Percentiles rank a stretch among this genome's conserved stretches.
These are phyloP conservation scores for Pluvialis apricaria DNA, from an alignment of 2,113 vertebrate genomes.

Conservation along the genomic window DNA sequence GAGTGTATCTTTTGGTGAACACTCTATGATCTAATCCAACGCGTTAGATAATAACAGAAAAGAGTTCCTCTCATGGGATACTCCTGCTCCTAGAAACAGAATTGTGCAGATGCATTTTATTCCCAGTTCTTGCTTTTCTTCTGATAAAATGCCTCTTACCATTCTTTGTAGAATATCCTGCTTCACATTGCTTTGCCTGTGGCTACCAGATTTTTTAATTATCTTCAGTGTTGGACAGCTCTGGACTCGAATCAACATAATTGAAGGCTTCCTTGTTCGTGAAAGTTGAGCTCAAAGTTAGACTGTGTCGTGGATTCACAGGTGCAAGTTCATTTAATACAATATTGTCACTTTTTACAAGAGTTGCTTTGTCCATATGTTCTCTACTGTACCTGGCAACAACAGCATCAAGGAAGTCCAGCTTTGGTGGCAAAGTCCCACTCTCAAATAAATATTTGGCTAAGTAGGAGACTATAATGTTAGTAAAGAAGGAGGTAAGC, in stretches of 20 bases:
- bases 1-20: not conserved
- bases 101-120: constrained; percentile 24
- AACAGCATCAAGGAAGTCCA: constrained; percentile 92
- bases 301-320: constrained; percentile 80
- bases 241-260: constrained; percentile 82
- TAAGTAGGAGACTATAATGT: constrained; percentile 86
- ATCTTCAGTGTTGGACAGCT: constrained; percentile 82
- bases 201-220: constrained; percentile 38
- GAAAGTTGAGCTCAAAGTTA: constrained; percentile 85
- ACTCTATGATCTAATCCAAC: not conserved
- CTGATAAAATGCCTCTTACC: constrained; percentile 39
- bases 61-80: not conserved
- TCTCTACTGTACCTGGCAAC: constrained; percentile 93
- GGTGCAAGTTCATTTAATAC: constrained; percentile 89
- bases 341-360: constrained; percentile 92
- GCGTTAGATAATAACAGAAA: constrained; percentile 7
- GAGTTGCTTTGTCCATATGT: constrained; percentile 95
- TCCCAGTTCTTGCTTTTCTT: not conserved
- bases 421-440: constrained; percentile 88
- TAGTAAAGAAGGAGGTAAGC: constrained; percentile 87
- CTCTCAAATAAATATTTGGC: constrained; percentile 95
- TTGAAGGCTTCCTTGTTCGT: constrained; percentile 86
- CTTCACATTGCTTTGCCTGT: not conserved
- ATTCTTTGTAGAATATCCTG: constrained; percentile 5
- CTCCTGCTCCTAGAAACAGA: not conserved